These are phyloP conservation scores for Petrophora chlorosata DNA, from an alignment of 2,888 invertebrate genomes.

Conservation along the genomic window DNA sequence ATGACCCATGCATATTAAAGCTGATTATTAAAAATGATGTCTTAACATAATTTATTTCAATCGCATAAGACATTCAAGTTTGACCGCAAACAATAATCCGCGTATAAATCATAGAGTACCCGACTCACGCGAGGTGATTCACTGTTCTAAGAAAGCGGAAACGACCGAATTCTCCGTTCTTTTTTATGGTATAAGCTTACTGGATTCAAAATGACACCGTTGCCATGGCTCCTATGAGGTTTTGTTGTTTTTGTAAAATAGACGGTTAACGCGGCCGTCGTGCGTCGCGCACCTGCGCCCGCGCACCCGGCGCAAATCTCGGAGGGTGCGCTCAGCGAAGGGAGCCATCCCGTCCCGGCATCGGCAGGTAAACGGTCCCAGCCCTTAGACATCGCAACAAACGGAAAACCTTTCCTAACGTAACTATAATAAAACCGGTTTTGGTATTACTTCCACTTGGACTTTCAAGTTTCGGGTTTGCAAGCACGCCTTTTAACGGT, in stretches of 20 bases:
- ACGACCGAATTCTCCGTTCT: conserved; percentile 74
- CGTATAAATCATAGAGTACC: conserved; percentile 69
- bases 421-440: conserved; percentile 50
- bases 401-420: conserved; percentile 46
- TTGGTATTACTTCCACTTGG: conserved; percentile 30
- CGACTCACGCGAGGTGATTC: conserved; percentile 75
- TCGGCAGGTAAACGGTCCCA: conserved; percentile 76
- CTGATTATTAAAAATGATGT: conserved; percentile 61
- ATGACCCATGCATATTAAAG: conserved; percentile 50
- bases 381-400: conserved; percentile 39
- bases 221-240: conserved; percentile 46
- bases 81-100: conserved; percentile 68
- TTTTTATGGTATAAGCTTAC: conserved; percentile 69
- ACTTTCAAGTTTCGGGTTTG: conserved; percentile 27
- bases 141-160: conserved; percentile 80
- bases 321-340: conserved; percentile 65
- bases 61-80: conserved; percentile 54
- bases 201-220: conserved; percentile 52
- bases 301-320: conserved; percentile 76
- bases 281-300: conserved; percentile 74
- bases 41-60: conserved; percentile 55
- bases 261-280: conserved; percentile 63
- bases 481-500: conserved; percentile 31
- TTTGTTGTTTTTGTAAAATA: conserved; percentile 64
- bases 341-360: conserved; percentile 50